Conservation (phyloP, 2,113 vertebrate genomes). For the Prunella himalayana region DNA sequence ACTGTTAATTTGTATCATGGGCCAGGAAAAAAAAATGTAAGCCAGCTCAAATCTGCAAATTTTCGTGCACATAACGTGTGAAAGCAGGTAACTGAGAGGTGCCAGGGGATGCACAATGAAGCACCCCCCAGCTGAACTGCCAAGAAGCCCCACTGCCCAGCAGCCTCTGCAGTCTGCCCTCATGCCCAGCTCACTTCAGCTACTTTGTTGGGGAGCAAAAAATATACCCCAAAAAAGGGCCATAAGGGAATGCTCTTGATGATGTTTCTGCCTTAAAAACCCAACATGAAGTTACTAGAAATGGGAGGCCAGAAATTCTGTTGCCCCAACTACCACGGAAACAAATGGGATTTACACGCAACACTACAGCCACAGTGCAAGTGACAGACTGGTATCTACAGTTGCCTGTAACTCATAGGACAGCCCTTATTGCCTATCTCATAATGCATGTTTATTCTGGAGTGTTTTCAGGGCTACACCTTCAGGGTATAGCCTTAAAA, state of each 20-base stretch:
- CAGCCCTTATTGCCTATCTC: not conserved
- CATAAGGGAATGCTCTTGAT: not conserved
- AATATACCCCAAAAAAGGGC: not conserved
- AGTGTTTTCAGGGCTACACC: not conserved
- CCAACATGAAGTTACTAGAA: not conserved
- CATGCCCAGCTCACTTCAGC: not conserved
- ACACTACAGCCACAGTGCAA: not conserved
- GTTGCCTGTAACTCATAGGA: not conserved
- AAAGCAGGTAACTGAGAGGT: not conserved
- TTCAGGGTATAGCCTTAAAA: not conserved
- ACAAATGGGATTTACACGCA: not conserved
- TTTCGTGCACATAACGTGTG: not conserved
- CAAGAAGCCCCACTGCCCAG: rapidly evolving
- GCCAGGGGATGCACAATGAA: not conserved
- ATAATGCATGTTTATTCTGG: not conserved
- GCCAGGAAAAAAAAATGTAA: not conserved
- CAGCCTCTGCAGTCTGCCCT: not conserved
- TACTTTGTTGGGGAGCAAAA: not conserved
- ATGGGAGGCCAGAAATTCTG: not conserved
- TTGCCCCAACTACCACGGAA: not conserved
- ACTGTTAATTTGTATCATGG: not conserved
- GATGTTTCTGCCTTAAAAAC: not conserved
- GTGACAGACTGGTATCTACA: not conserved
- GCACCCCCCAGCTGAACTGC: rapidly evolving
- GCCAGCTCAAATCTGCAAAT: not conserved